These are phyloP conservation scores for Parasteatoda lunata DNA, from an alignment of 2,888 invertebrate species.

Conservation along the genomic window DNA sequence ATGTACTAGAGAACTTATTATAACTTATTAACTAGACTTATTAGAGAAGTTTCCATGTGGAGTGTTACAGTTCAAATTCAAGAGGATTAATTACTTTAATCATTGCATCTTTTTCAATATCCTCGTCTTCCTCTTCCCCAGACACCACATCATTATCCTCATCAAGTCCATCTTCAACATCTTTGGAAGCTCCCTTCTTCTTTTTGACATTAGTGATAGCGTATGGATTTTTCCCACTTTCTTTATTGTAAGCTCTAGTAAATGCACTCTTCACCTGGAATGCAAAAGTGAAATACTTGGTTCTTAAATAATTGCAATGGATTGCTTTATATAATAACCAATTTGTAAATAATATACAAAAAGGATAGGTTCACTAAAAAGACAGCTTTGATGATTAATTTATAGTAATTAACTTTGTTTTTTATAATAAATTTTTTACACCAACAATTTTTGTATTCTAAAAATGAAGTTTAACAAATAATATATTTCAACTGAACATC, in stretches of 20 bases:
- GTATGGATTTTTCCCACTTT: slow-evolving; percentile 85
- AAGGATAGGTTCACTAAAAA: too few species aligned
- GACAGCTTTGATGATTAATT: too few species aligned
- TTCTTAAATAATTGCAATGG: too few species aligned
- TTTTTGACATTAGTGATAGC: slow-evolving; percentile 74
- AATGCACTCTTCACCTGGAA: slow-evolving; percentile 86
- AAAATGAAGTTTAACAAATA: too few species aligned
- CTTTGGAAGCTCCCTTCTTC: slow-evolving; percentile 70
- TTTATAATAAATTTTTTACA: too few species aligned
- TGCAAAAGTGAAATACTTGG: neutral
- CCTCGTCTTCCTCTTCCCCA: slow-evolving; percentile 70
- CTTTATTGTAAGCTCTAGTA: slow-evolving; percentile 94
- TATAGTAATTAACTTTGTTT: too few species aligned
- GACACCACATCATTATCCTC: slow-evolving; percentile 72
- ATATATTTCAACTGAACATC: too few species aligned
- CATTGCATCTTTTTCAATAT: slow-evolving; percentile 69
- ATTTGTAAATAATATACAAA: too few species aligned
- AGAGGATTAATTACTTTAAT: slow-evolving; percentile 57
- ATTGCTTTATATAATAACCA: too few species aligned
- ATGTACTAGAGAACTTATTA: too few species aligned
- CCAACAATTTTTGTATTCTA: too few species aligned
- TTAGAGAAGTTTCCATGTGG: neutral
- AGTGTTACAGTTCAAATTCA: neutral
- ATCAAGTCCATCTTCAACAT: slow-evolving; percentile 16
- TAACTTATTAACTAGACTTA: too few species aligned